Evolutionary conservation across 2,888 invertebrate genomes (phyloP), one percentile per base, ranked within the genome.

Genomic region (Chydorus sphaericus): DNA sequence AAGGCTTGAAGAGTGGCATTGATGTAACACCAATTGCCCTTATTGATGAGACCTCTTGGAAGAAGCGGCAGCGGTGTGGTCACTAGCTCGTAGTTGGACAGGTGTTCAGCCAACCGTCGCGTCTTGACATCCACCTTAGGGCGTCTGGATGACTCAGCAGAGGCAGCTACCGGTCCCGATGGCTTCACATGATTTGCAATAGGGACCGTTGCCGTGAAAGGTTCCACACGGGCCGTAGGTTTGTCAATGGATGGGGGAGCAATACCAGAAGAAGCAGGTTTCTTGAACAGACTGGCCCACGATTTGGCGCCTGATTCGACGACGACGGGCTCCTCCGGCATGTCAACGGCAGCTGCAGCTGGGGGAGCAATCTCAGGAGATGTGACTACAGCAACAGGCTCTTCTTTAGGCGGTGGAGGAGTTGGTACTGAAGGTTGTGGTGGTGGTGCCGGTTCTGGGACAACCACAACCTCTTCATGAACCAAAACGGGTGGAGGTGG

Each of bases 11-110:
- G 73, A 61, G 91, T 92, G 20, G 94, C 87, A 71, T 96, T 96
- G 60, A 94, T 89, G 67, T 94, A 96, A 73, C 96, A 96, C 72
- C 91, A 94, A 73, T 94, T 96, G 60, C 89, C 89, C 61, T 85
- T 82, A 71, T 96, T 96, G 55, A 85, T 85, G 51, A 96, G 77
- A 1, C 96, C 96, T 53, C 94, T 80, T 0, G 94, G 93, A 65
- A 85, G 78, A 44, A 94, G 73, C 59, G 86, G 81, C 28, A 87
- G 81, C 0, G 85, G 78, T 58, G 81, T 78, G 67, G 85, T 84
- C 67, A 89, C 87, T 64, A 88, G 75, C 65, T 79, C 77, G 67
- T 88, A 83, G 63, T 78, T 79, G 2, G 78, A 73, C 58, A 91
- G 73, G 70, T 81, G 85, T 69, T 88, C 88, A 79, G 76, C 55